Percentiles rank a stretch among this genome's conserved stretches.
Evolutionary conservation across 2,113 vertebrate genomes (phyloP).

Genomic region (Proteles cristata): DNA sequence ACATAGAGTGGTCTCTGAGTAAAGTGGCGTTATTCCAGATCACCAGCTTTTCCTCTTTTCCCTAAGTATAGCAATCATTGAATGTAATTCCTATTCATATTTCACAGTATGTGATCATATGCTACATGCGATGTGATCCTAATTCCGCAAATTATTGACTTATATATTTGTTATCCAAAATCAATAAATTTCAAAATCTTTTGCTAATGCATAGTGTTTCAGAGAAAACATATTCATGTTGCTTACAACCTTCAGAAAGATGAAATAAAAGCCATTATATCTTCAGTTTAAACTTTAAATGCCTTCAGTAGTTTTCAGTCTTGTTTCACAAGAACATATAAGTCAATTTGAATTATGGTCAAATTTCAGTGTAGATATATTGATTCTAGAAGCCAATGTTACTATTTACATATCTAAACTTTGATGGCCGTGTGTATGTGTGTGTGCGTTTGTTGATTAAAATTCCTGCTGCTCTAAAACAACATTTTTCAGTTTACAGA

Average conservation of each 20-base stretch:
- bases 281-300: slow-evolving; percentile 61
- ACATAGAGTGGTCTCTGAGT: background rate
- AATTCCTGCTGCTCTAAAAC: background rate
- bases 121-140: background rate
- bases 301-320: background rate
- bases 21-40: background rate
- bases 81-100: background rate
- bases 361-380: slow-evolving; percentile 45
- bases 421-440: background rate
- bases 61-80: background rate
- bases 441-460: background rate
- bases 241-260: slow-evolving; percentile 26
- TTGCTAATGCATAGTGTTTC: slow-evolving; percentile 51
- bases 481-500: slow-evolving; percentile 28
- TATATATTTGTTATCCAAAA: slow-evolving; percentile 15
- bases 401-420: slow-evolving; percentile 5
- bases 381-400: slow-evolving; percentile 20
- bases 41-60: background rate
- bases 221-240: slow-evolving; percentile 40
- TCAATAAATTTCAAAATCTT: slow-evolving; percentile 69
- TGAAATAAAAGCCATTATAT: slow-evolving; percentile 38
- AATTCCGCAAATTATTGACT: slow-evolving; percentile 38
- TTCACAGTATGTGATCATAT: background rate
- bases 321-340: slow-evolving; percentile 62
- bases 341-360: slow-evolving; percentile 33